phyloP scores from a whole-genome alignment of 92 coral and sea anemone species.

The Heliopora coerulea region DNA sequence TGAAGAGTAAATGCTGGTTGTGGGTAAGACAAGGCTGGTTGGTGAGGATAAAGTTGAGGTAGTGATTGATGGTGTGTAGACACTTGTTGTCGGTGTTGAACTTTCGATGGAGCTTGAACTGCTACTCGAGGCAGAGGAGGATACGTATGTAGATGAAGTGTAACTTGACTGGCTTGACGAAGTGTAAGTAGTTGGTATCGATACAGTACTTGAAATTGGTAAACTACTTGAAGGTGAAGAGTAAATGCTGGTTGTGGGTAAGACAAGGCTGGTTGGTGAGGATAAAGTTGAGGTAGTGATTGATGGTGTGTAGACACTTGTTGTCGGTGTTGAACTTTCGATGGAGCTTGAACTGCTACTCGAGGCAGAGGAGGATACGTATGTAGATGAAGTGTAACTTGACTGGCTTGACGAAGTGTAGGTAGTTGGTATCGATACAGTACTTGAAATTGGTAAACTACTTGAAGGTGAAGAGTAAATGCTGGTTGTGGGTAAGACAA shows the following conservation, averaged over 20 bases:
- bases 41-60: conserved; percentile 1
- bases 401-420: background rate
- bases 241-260: background rate
- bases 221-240: background rate
- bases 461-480: background rate
- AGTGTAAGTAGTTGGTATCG: background rate
- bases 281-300: background rate
- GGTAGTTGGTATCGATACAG: conserved; percentile 1
- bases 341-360: too few relatives aligned
- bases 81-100: conserved; percentile 28
- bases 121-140: too few relatives aligned
- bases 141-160: too few relatives aligned
- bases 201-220: background rate
- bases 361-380: too few relatives aligned
- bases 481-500: background rate
- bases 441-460: background rate
- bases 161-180: background rate
- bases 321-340: background rate
- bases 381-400: too few relatives aligned
- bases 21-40: conserved; percentile 20
- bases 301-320: background rate
- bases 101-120: too few relatives aligned
- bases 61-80: conserved; percentile 22
- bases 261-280: background rate
- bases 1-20: conserved; percentile 7